A percentile compares a stretch with the other conserved stretches of the same genome.
These are phyloP conservation scores for Euleptes europaea DNA, from an alignment of 2,113 vertebrate genomes.

Conservation along the genomic window DNA sequence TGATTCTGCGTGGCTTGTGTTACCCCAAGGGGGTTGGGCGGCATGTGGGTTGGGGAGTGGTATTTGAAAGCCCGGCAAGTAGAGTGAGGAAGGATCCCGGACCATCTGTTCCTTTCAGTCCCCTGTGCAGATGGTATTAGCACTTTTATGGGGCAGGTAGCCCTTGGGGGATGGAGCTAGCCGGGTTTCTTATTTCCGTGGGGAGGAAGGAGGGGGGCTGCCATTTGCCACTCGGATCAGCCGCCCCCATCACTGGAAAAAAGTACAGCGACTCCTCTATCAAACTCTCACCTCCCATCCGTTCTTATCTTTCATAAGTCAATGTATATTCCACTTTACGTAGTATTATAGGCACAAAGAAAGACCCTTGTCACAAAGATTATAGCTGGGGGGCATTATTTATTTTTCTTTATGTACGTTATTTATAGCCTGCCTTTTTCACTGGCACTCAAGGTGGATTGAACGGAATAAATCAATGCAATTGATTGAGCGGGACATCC, in stretches of 20 bases:
- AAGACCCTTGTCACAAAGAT: neutral
- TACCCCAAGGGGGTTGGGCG: neutral
- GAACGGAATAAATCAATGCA: too few relatives aligned
- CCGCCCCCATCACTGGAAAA: neutral
- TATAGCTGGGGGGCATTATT: too few relatives aligned
- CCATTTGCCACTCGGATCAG: neutral
- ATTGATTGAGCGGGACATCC: too few relatives aligned
- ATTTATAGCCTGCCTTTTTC: too few relatives aligned
- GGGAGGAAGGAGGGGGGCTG: neutral
- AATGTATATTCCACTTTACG: neutral
- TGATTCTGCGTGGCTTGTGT: neutral
- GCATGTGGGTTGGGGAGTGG: neutral
- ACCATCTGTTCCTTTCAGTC: conserved; percentile 33
- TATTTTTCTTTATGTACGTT: too few relatives aligned
- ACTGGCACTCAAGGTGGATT: too few relatives aligned
- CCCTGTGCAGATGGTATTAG: conserved; percentile 9
- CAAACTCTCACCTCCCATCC: neutral
- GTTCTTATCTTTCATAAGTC: neutral
- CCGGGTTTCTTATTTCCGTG: neutral
- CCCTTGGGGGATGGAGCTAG: neutral
- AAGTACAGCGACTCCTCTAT: too few relatives aligned
- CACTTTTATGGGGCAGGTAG: conserved; percentile 1
- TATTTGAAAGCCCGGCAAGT: too few relatives aligned
- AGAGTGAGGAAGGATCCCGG: conserved; percentile 22
- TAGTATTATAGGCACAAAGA: neutral